Base-by-base conservation (phyloP, 1,140 invertebrate species). In the Acromyrmex charruanus region DNA sequence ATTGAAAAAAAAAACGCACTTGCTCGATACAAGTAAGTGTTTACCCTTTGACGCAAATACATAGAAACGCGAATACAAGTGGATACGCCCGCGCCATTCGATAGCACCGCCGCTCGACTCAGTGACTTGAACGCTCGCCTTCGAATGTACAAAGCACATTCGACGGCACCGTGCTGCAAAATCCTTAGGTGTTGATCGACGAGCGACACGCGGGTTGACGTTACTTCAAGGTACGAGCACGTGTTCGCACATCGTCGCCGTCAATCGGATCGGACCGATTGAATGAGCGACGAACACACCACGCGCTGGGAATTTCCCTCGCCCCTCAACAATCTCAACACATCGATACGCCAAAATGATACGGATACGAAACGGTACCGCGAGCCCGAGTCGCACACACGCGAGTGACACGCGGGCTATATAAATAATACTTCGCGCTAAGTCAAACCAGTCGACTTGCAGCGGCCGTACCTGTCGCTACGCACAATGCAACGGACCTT, bases 341-440 rank as follows among this genome's bases (percentile, higher is more conserved):
- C 49, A 44, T 44, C 35, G 44, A 3, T 6, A 25, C 55, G 66
- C 49, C 85, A 58, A 63, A 81, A 71, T n/a, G 55, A 58, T 58
- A 58, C n/a, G 55, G 89, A 77, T 79, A 88, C 51, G 89, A 88
- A 90, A 90, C 59, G 31, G 31, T 35, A 35, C 59, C 79, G 87
- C 49, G 85, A 80, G 51, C 75, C 10, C 80, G 72, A 77, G 79
- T 44, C 81, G 61, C 81, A 35, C 31, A 55, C 61, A 18, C 61
- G 31, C 55, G 53, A 59, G 49, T 31, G 89, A 68, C 72, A 25
- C 25, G 25, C 25, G 25, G 25, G 87, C 91, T 94, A 94, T 94
- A 95, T 94, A 94, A 94, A 94, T 93, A 94, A 94, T 94, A 94
- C 93, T 93, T 93, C 81, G 87, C 91, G 91, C 92, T 89, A 92